These are phyloP conservation scores for Melanostoma scalare DNA, from an alignment of 2,888 invertebrate genomes.

Conservation along the genomic window DNA sequence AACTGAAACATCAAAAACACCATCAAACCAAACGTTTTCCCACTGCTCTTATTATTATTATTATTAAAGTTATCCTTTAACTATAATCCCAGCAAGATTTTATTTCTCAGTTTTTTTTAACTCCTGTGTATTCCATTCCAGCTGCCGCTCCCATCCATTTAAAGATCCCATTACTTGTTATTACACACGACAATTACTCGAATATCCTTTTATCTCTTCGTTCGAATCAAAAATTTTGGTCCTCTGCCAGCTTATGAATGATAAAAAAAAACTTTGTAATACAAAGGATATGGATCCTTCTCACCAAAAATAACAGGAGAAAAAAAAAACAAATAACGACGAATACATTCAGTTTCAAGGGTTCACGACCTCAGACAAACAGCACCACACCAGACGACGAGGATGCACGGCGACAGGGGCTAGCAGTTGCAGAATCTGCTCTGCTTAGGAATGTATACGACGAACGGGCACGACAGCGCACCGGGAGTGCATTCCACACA, in stretches of 20 bases:
- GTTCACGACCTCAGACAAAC: conserved; percentile 78
- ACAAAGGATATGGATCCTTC: conserved; percentile 52
- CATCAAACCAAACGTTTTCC: too few relatives aligned
- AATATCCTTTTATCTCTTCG: conserved; percentile 61
- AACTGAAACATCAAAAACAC: too few relatives aligned
- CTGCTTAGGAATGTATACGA: conserved; percentile 50
- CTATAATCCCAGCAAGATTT: background rate
- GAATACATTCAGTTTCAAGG: conserved; percentile 65
- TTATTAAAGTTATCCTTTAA: too few relatives aligned
- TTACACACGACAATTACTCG: conserved; percentile 50
- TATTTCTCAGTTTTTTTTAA: background rate
- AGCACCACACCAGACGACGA: conserved; percentile 53
- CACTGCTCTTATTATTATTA: too few relatives aligned
- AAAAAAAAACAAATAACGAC: conserved; percentile 46
- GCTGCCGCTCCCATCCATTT: background rate
- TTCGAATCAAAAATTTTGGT: conserved; percentile 57
- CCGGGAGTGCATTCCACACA: conserved; percentile 38
- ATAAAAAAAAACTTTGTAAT: conserved; percentile 19
- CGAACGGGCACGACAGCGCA: conserved; percentile 40
- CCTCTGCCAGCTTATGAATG: conserved; percentile 43
- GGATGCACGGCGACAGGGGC: conserved; percentile 5
- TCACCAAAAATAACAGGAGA: conserved; percentile 37
- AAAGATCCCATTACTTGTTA: conserved; percentile 3
- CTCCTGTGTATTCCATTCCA: conserved; percentile 12
- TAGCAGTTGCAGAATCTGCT: conserved; percentile 1